phyloP scores from a whole-genome alignment of 1,140 invertebrate genomes.

The Conus betulinus region DNA sequence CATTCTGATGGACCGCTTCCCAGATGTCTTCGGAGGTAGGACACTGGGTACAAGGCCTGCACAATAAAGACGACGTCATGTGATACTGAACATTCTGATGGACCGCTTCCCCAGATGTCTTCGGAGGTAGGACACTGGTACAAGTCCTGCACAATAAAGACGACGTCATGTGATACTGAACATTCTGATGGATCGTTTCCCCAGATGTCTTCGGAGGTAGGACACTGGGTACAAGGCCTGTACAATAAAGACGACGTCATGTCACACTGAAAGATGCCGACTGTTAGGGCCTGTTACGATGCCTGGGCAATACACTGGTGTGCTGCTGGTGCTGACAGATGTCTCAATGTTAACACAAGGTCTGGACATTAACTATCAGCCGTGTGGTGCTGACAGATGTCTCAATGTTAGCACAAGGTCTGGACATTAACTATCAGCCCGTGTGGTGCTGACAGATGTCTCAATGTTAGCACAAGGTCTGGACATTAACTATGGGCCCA shows the following conservation, averaged over 20 bases:
- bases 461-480: too few relatives aligned
- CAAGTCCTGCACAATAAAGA: slow-evolving; percentile 59
- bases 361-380: too few relatives aligned
- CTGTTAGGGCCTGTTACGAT: slow-evolving; percentile 61
- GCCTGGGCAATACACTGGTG: slow-evolving; percentile 44
- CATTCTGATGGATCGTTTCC: slow-evolving; percentile 65
- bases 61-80: too few relatives aligned
- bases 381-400: too few relatives aligned
- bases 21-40: slow-evolving; percentile 63
- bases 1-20: slow-evolving; percentile 66
- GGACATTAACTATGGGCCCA: too few relatives aligned
- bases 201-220: slow-evolving; percentile 63
- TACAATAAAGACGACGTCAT: neutral
- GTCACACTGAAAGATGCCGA: slow-evolving; percentile 47
- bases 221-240: slow-evolving; percentile 67
- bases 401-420: too few relatives aligned
- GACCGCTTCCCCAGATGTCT: slow-evolving; percentile 65
- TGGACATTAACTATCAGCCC: too few relatives aligned
- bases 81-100: slow-evolving; percentile 68
- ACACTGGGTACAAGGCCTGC: slow-evolving; percentile 65
- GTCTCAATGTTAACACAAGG: too few relatives aligned
- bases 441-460: too few relatives aligned
- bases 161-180: too few relatives aligned
- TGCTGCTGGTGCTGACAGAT: too few relatives aligned
- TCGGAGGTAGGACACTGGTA: slow-evolving; percentile 64